Conservation (phyloP, 2,797 vertebrate species). For the Falco peregrinus region DNA sequence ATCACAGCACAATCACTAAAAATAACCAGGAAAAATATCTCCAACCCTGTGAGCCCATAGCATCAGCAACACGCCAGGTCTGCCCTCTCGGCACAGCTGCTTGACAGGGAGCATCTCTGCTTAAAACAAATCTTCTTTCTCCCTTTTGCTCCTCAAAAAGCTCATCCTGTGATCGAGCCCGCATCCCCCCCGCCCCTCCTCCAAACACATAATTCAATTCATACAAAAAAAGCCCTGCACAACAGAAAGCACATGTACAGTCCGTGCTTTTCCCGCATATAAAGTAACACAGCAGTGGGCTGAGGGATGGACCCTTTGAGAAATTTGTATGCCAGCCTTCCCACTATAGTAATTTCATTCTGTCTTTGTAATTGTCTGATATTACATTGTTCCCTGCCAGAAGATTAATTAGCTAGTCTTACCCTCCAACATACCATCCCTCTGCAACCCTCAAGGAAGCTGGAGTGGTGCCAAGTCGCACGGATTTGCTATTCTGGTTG, state of each 20-base stretch:
- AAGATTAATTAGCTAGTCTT: constrained; percentile 73
- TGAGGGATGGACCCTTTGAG: constrained; percentile 59
- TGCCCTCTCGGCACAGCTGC: background rate
- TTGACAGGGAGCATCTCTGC: background rate
- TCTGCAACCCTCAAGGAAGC: constrained; percentile 60
- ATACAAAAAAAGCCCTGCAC: background rate
- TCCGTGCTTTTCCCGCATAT: background rate
- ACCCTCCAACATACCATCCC: constrained; percentile 71
- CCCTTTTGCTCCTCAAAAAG: background rate
- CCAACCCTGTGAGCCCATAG: fast-evolving
- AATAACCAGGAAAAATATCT: background rate
- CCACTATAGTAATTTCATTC: constrained; percentile 61
- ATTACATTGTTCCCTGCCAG: constrained; percentile 75
- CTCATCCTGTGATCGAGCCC: background rate
- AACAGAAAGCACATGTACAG: background rate
- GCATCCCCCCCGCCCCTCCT: background rate
- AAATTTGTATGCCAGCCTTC: constrained; percentile 64
- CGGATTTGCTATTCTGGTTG: constrained; percentile 64
- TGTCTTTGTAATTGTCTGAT: constrained; percentile 66
- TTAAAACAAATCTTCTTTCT: background rate
- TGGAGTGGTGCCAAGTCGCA: constrained; percentile 56
- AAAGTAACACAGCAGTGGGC: background rate
- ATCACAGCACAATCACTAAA: fast-evolving
- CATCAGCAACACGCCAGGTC: fast-evolving
- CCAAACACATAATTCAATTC: background rate